Base-by-base conservation (phyloP, 2,113 vertebrate species). In the Petrocephalus zakoni region DNA sequence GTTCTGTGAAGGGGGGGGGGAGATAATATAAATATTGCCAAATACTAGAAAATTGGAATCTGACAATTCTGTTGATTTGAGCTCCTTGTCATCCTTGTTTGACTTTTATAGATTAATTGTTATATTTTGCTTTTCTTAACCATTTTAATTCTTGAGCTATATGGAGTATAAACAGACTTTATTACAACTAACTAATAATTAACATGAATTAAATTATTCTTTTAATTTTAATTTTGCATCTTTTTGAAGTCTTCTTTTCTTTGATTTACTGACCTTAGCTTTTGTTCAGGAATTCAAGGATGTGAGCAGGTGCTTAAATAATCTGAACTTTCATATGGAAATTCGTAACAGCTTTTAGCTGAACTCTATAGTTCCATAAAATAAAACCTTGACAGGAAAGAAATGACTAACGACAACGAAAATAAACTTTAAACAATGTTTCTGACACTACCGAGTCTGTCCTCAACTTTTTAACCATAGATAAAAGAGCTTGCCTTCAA, bases 181-280 rank as follows among this genome's bases (percentile, higher is more conserved):
- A n/a, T 88, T 84, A 22, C 55, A 84, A 34, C 55, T 29, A 47
- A 46, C 78, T 46, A 42, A 15, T 52, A 52, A 85, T 13, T 42
- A 55, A 81, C 5, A 2, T 22, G 2, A 0, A n/a, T 92, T 89
- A 91, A 90, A 94, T 94, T 93, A 94, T 95, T 94, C 87, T 92
- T 92, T 89, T 90, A 95, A 93, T 95, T 93, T 94, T 85, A 93
- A 94, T 94, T 94, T 93, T 91, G 92, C 94, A 92, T 90, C 91
- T 93, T 92, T 53, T 7, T 53, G 93, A 95, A 93, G 93, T 92
- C 92, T 94, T 93, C 92, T 94, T 94, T 90, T 61, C 90, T 88
- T 72, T 64, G 92, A 92, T 95, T 94, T 95, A 93, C 95, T 95
- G 92, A 95, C 93, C 93, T 94, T 94, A 94, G 93, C 93, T 93